Percentiles rank a stretch among this genome's conserved stretches.
Conservation (phyloP, 2,797 vertebrate genomes). For the Takifugu ocellatus region DNA sequence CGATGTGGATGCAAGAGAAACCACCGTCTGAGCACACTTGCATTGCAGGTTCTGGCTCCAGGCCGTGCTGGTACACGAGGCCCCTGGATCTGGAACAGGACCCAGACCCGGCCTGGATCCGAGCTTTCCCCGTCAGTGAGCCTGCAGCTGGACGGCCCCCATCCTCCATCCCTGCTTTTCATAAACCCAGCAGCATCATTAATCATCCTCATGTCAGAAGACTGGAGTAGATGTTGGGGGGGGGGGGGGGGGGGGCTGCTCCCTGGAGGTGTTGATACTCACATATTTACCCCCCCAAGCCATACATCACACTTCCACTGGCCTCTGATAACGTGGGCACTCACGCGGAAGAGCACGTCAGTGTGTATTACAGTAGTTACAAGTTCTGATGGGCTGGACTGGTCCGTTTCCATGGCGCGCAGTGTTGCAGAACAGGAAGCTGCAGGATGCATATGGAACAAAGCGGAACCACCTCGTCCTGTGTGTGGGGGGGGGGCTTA, state of each 20-base stretch:
- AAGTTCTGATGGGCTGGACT: slow-evolving; percentile 13
- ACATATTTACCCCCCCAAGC: slow-evolving; percentile 51
- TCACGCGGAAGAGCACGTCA: slow-evolving; percentile 51
- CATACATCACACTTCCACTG: slow-evolving; percentile 57
- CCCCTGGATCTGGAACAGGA: too few species aligned
- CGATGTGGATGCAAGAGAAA: too few species aligned
- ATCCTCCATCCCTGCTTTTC: slow-evolving; percentile 36
- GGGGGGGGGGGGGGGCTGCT: slow-evolving; percentile 43
- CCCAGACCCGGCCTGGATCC: too few species aligned
- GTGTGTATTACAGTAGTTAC: slow-evolving; percentile 31
- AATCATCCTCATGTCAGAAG: too few species aligned
- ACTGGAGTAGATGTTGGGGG: slow-evolving; percentile 1
- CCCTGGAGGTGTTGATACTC: slow-evolving; percentile 51
- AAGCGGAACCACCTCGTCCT: slow-evolving; percentile 36
- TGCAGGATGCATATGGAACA: slow-evolving; percentile 13
- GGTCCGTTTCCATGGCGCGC: slow-evolving; percentile 5
- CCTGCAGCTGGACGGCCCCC: slow-evolving; percentile 35
- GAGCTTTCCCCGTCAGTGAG: neutral
- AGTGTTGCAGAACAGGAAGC: slow-evolving; percentile 37
- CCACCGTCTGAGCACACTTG: neutral
- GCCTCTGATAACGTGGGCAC: slow-evolving; percentile 53
- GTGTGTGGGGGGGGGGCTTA: slow-evolving; percentile 18
- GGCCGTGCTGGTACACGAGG: too few species aligned
- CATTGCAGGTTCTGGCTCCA: neutral
- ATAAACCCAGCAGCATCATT: slow-evolving; percentile 23